A percentile compares a stretch with the other conserved stretches of the same genome.
Conservation (phyloP, 1,140 invertebrate species). For the Teleogryllus occipitalis region DNA sequence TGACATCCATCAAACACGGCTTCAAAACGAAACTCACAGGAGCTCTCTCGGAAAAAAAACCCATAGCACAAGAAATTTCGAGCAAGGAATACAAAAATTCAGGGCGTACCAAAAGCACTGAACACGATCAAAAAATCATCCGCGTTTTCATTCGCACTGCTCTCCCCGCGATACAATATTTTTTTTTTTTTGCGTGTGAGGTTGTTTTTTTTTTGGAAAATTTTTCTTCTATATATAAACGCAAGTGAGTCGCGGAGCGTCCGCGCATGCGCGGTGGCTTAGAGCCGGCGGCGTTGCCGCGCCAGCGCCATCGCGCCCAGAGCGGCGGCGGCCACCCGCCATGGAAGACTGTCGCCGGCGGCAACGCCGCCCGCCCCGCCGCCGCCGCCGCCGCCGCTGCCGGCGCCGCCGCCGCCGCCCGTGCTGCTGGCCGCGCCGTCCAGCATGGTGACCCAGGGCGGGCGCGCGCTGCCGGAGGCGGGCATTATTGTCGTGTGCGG, state of each 20-base stretch:
- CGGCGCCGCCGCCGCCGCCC: too few relatives aligned
- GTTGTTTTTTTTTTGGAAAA: too few relatives aligned
- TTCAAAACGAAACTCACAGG: background rate
- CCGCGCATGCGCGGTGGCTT: too few relatives aligned
- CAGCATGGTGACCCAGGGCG: background rate
- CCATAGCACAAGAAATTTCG: background rate
- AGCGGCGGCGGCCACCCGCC: background rate
- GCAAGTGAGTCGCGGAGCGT: too few relatives aligned
- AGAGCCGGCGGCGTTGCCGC: too few relatives aligned
- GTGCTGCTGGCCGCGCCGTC: background rate
- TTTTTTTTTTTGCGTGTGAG: too few relatives aligned
- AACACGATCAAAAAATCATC: background rate
- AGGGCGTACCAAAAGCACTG: slow-evolving; percentile 3
- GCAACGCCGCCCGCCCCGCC: too few relatives aligned
- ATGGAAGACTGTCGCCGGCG: background rate
- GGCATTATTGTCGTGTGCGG: background rate
- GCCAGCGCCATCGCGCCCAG: too few relatives aligned
- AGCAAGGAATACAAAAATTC: background rate
- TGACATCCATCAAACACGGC: background rate
- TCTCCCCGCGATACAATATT: too few relatives aligned
- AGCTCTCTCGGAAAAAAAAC: background rate
- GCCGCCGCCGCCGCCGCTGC: too few relatives aligned
- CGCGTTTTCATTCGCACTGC: background rate
- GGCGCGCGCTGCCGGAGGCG: background rate
- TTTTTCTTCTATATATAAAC: too few relatives aligned